A percentile compares a stretch with the other conserved stretches of the same genome.
Conservation (phyloP, 2,113 vertebrate species). For the Procavia capensis region DNA sequence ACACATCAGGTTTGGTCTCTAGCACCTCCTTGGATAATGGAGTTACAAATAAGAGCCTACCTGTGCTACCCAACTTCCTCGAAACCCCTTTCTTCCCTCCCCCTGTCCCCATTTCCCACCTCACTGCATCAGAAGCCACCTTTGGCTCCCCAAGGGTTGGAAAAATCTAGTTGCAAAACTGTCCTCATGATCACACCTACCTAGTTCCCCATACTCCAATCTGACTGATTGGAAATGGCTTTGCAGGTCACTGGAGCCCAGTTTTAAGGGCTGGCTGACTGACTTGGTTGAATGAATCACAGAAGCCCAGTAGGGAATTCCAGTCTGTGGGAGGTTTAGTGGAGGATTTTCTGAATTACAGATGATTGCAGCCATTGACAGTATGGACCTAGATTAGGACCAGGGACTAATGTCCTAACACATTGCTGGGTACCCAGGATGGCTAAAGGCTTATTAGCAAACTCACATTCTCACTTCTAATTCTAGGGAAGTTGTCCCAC, state of each 20-base stretch:
- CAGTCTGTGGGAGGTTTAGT: slow-evolving; percentile 75
- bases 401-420: slow-evolving; percentile 65
- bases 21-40: not conserved
- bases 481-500: not conserved
- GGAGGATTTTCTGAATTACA: slow-evolving; percentile 77
- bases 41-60: not conserved
- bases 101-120: not conserved
- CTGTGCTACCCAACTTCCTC: not conserved
- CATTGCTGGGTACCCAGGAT: slow-evolving; percentile 64
- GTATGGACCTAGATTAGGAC: slow-evolving; percentile 77
- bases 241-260: not conserved
- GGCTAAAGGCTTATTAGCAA: slow-evolving; percentile 73
- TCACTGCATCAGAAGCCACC: not conserved
- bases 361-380: slow-evolving; percentile 81
- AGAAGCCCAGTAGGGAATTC: slow-evolving; percentile 79
- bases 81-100: too few relatives aligned
- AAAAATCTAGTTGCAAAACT: not conserved
- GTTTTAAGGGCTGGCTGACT: slow-evolving; percentile 11
- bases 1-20: not conserved
- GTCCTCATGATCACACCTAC: not conserved
- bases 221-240: not conserved
- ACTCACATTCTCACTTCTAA: not conserved
- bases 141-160: not conserved
- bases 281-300: slow-evolving; percentile 76
- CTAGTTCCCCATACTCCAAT: not conserved